Base-by-base conservation (phyloP, 2,113 vertebrate genomes). In the Erythrocercus mccallii region DNA sequence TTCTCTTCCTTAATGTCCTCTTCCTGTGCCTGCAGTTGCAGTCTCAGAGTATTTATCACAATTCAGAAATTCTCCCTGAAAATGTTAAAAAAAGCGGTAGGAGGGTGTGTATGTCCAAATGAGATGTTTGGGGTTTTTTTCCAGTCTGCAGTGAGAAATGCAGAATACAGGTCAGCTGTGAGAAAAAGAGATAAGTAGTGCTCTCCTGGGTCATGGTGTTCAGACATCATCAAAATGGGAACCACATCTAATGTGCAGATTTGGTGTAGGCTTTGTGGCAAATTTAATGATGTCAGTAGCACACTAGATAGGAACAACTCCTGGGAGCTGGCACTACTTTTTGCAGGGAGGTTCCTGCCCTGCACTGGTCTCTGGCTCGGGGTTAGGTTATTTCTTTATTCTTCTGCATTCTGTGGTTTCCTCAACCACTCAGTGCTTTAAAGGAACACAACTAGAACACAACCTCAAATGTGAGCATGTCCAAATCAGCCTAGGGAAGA, bases 291-390 rank as follows among this genome's bases (percentile, higher is more conserved):
- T 77, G 86, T 30, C 30, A 45, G 74, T 7, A 40, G 15, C 4
- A 9, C n/a, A 17, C 12, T 13, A 10, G 66, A 60, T 1, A 61
- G 64, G 15, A 87, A 5, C 23, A 17, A 33, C 72, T 87, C 0
- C n/a, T 83, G 56, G 37, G 64, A 72, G 15, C 28, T 82, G 38
- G 12, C 62, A n/a, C 35, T 48, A 0, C 3, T 54, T 17, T 22
- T 23, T 31, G 5, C 27, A 38, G 50, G 44, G 54, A 71, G 12
- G 19, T 5, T 64, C 20, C 40, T 60, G 44, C 30, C 24, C 54
- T 33, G 21, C 18, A 5, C 20, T 42, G 0, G 0, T 23, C 51
- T 1, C 0, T 38, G 54, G 6, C 6, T 9, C 2, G 3, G 10
- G 23, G 6, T 47, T 61, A 42, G 31, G 11, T 57, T 27, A 20